These are phyloP conservation scores for Lepus europaeus DNA, from an alignment of 2,113 vertebrate genomes.

Conservation along the genomic window DNA sequence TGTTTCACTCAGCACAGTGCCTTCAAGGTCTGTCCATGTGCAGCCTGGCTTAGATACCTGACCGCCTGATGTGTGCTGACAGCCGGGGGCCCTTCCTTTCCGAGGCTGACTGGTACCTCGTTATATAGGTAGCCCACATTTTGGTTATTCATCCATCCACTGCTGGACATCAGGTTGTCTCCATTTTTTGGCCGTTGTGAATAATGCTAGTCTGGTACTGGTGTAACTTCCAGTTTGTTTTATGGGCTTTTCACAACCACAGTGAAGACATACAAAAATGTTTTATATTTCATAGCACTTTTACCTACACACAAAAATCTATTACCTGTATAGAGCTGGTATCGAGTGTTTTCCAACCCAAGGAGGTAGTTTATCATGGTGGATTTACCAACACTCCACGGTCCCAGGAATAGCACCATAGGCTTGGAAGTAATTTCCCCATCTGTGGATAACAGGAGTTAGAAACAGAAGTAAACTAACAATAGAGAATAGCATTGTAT, in stretches of 20 bases:
- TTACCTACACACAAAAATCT: background rate
- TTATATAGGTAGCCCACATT: background rate
- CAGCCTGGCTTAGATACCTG: background rate
- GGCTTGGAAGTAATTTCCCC: slow-evolving; percentile 99
- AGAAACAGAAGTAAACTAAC: slow-evolving; percentile 77
- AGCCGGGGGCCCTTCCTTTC: background rate
- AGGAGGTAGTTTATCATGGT: slow-evolving; percentile 99
- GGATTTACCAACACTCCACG: slow-evolving; percentile 99
- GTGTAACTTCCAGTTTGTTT: background rate
- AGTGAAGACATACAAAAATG: background rate
- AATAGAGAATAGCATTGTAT: background rate
- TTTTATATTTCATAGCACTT: background rate
- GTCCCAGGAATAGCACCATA: slow-evolving; percentile 98
- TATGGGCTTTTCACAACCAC: background rate
- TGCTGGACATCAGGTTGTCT: background rate
- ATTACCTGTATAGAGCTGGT: slow-evolving; percentile 98
- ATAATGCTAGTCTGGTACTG: background rate
- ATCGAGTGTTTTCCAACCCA: slow-evolving; percentile 94
- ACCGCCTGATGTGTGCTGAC: background rate
- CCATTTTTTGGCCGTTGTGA: background rate
- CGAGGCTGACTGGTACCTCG: background rate
- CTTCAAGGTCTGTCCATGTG: background rate
- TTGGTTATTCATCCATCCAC: background rate
- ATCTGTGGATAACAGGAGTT: slow-evolving; percentile 89
- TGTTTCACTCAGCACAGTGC: background rate